These are phyloP conservation scores for Galleria mellonella DNA, from an alignment of 1,140 invertebrate species.

Conservation along the genomic window DNA sequence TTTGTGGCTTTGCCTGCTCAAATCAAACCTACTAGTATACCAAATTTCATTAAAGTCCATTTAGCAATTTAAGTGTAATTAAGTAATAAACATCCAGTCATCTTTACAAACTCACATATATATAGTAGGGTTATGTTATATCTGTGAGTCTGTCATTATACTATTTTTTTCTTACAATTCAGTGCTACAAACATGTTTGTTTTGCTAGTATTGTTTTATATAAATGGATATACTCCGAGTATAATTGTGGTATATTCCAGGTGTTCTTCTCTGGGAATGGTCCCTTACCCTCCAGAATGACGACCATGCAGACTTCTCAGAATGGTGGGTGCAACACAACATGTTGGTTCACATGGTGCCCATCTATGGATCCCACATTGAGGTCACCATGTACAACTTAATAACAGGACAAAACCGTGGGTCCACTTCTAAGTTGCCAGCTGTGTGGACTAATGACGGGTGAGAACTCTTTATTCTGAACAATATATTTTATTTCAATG, in stretches of 20 bases:
- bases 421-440: slow-evolving; percentile 76
- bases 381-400: slow-evolving; percentile 81
- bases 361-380: slow-evolving; percentile 78
- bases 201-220: too few species aligned
- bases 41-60: too few species aligned
- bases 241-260: slow-evolving; percentile 20
- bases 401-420: slow-evolving; percentile 79
- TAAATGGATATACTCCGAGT: too few species aligned
- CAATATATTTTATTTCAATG: neutral
- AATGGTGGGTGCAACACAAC: slow-evolving; percentile 81
- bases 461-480: slow-evolving; percentile 37
- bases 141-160: too few species aligned
- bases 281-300: slow-evolving; percentile 70
- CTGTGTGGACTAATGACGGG: slow-evolving; percentile 79
- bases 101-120: too few species aligned
- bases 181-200: too few species aligned
- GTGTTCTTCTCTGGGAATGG: slow-evolving; percentile 77
- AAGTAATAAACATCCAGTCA: too few species aligned
- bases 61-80: too few species aligned
- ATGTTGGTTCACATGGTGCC: slow-evolving; percentile 81
- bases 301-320: slow-evolving; percentile 58
- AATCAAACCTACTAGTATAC: too few species aligned
- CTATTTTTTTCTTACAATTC: too few species aligned
- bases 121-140: too few species aligned
- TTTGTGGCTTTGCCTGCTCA: too few species aligned